These are phyloP conservation scores for Chouioia cunea DNA, from an alignment of 2,888 invertebrate genomes.

Conservation along the genomic window DNA sequence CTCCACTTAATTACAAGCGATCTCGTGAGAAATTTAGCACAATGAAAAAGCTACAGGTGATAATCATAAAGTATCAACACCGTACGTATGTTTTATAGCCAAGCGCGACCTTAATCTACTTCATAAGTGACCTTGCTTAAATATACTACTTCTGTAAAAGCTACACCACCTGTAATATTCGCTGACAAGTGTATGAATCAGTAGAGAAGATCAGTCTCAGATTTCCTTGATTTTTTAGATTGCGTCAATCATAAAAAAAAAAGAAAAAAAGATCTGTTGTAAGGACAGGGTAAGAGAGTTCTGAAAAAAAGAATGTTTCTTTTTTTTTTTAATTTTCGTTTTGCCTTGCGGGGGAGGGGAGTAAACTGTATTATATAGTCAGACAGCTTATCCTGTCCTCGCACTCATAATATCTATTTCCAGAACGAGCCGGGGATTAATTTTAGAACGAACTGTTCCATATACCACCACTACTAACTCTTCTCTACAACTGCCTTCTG, in stretches of 20 bases:
- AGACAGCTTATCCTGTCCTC: conserved; percentile 67
- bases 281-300: too few relatives aligned
- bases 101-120: conserved; percentile 18
- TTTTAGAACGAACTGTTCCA: conserved; percentile 67
- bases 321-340: too few relatives aligned
- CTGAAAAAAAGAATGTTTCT: too few relatives aligned
- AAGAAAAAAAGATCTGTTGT: not conserved
- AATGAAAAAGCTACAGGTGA: too few relatives aligned
- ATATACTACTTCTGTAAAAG: conserved; percentile 1
- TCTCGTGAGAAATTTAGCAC: too few relatives aligned
- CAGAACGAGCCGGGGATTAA: conserved; percentile 67
- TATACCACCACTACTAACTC: conserved; percentile 63
- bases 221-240: not conserved
- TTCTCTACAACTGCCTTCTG: too few relatives aligned
- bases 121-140: conserved; percentile 28
- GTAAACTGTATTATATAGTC: conserved; percentile 39
- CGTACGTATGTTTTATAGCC: too few relatives aligned
- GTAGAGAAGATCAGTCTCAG: too few relatives aligned
- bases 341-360: too few relatives aligned
- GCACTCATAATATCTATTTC: conserved; percentile 69
- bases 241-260: not conserved
- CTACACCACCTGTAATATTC: not conserved
- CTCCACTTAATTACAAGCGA: too few relatives aligned
- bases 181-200: too few relatives aligned
- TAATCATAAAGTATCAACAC: too few relatives aligned